A percentile compares a stretch with the other conserved stretches of the same genome.
Conservation (phyloP, 1,140 invertebrate genomes). For the Euura lappo region DNA sequence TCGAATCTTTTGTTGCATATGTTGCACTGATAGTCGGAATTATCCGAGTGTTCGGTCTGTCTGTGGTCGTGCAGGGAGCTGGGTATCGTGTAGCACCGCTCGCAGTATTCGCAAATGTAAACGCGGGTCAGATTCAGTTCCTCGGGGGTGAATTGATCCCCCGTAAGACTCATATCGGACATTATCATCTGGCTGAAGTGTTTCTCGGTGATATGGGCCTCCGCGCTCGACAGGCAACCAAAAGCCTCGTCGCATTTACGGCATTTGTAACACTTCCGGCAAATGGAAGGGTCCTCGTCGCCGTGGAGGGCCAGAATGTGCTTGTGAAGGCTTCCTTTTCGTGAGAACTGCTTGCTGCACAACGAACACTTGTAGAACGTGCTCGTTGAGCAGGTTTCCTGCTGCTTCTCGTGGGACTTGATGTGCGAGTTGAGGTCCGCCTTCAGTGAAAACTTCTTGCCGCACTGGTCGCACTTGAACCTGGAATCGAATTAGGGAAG, state of each 20-base stretch:
- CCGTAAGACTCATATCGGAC: background rate
- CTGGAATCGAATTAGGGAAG: background rate
- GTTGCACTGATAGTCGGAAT: slow-evolving; percentile 11
- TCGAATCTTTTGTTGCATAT: slow-evolving; percentile 19
- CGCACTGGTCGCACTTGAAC: slow-evolving; percentile 31
- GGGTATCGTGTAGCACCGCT: slow-evolving; percentile 18
- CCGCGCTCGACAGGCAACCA: background rate
- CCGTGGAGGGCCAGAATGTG: slow-evolving; percentile 14
- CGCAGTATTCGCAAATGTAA: slow-evolving; percentile 22
- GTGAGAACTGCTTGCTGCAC: slow-evolving; percentile 15
- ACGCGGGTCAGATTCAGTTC: slow-evolving; percentile 7
- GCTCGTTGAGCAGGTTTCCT: too few species aligned
- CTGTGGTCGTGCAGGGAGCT: slow-evolving; percentile 20
- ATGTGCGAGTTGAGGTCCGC: slow-evolving; percentile 32
- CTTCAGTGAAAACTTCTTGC: slow-evolving; percentile 32
- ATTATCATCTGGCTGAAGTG: slow-evolving; percentile 8
- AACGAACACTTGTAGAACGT: slow-evolving; percentile 14
- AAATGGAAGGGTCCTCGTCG: background rate
- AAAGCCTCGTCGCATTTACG: slow-evolving; percentile 20
- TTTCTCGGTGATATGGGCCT: slow-evolving; percentile 11
- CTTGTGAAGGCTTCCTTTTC: slow-evolving; percentile 13
- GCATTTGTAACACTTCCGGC: slow-evolving; percentile 18
- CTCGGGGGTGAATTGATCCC: slow-evolving; percentile 10
- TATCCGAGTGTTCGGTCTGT: slow-evolving; percentile 13
- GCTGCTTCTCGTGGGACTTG: background rate